A percentile compares a stretch with the other conserved stretches of the same genome.
Conservation (phyloP, 92 coral and sea anemone genomes). For the Pocillopora grandis region DNA sequence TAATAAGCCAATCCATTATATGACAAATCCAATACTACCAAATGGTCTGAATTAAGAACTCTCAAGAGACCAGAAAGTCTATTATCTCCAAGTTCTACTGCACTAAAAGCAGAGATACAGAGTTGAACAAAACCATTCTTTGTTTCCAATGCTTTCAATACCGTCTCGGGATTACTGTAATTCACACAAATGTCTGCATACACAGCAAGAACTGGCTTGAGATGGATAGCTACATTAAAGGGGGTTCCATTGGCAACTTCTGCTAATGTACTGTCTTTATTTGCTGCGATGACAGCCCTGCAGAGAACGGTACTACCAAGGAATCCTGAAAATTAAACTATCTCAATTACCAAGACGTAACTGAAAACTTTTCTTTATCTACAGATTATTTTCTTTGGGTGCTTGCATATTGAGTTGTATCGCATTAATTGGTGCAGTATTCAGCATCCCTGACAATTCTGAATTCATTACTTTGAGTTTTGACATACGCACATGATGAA, state of each 20-base stretch:
- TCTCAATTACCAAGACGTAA: background rate
- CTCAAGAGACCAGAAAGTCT: background rate
- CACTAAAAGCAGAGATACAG: background rate
- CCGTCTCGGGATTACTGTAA: background rate
- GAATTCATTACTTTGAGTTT: too few species aligned
- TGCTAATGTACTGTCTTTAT: background rate
- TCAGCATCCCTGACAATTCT: too few species aligned
- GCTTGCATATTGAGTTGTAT: too few species aligned
- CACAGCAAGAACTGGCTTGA: background rate
- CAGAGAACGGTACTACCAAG: background rate
- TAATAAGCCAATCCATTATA: constrained; percentile 11
- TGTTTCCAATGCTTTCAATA: background rate
- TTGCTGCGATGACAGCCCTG: constrained; percentile 1
- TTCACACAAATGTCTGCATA: background rate
- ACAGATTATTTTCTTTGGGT: too few species aligned
- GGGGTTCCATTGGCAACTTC: background rate
- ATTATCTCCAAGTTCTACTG: background rate
- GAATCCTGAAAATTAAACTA: background rate
- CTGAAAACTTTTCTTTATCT: too few species aligned
- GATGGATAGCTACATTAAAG: background rate
- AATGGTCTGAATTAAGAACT: constrained; percentile 2
- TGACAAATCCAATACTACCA: background rate
- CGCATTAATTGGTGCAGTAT: too few species aligned
- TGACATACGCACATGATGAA: too few species aligned
- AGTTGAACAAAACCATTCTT: background rate